These are phyloP conservation scores for Liodrosophila aerea DNA, from an alignment of 2,888 invertebrate genomes.

Conservation along the genomic window DNA sequence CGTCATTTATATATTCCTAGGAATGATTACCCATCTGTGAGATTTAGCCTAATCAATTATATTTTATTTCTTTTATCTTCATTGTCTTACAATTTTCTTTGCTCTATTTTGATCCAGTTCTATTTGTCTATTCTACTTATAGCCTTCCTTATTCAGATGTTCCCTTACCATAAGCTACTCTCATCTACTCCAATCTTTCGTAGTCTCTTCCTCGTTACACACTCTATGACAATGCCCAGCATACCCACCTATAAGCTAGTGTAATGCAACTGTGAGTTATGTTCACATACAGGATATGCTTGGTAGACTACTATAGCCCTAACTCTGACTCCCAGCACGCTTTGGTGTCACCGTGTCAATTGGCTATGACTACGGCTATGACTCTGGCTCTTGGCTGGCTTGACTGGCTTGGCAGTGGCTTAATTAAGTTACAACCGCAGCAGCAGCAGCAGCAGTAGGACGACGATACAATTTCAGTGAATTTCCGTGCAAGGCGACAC, in stretches of 20 bases:
- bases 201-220: neutral
- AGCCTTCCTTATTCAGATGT: too few species aligned
- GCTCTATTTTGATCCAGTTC: too few species aligned
- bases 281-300: constrained; percentile 51
- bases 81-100: too few species aligned
- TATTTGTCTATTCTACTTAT: too few species aligned
- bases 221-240: neutral
- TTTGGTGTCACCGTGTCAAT: constrained; percentile 74
- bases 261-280: constrained; percentile 57
- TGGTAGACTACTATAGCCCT: constrained; percentile 12
- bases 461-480: constrained; percentile 71
- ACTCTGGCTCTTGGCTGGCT: neutral
- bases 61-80: too few species aligned
- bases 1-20: too few species aligned
- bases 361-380: constrained; percentile 35
- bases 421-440: constrained; percentile 69
- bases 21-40: too few species aligned
- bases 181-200: too few species aligned
- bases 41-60: too few species aligned
- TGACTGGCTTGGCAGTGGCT: constrained; percentile 26
- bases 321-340: constrained; percentile 21
- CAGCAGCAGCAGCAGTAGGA: constrained; percentile 17
- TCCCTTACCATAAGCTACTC: too few species aligned
- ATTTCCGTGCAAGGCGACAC: constrained; percentile 77
- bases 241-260: neutral